phyloP scores from a whole-genome alignment of 2,888 invertebrate species.

The Gasteruption jaculator region DNA sequence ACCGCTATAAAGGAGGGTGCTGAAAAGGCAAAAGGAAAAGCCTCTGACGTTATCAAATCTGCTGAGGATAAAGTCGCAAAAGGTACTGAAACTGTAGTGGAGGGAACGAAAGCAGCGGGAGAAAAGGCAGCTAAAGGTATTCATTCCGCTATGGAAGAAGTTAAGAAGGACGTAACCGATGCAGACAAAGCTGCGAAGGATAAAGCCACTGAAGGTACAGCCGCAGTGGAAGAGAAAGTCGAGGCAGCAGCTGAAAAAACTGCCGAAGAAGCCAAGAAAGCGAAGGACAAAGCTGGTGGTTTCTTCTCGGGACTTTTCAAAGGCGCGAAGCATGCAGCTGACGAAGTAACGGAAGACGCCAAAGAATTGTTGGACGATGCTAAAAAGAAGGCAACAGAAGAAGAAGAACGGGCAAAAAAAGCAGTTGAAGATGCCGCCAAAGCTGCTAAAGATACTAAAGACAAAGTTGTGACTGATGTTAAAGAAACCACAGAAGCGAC shows the following conservation, averaged over 20 bases:
- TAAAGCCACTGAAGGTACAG: constrained; percentile 5
- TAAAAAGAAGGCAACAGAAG: constrained; percentile 8
- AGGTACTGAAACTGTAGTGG: constrained; percentile 19
- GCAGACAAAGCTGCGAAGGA: constrained; percentile 22
- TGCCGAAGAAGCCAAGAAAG: constrained; percentile 27
- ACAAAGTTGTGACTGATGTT: constrained; percentile 24
- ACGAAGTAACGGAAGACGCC: constrained; percentile 25
- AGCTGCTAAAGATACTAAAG: constrained; percentile 16
- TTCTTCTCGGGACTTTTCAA: constrained; percentile 16
- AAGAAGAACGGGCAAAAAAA: constrained; percentile 10
- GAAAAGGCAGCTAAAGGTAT: constrained; percentile 26
- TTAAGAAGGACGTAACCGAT: constrained; percentile 20
- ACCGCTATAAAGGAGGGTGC: constrained; percentile 2
- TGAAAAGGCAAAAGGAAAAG: constrained; percentile 14
- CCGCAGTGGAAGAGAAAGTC: constrained; percentile 9
- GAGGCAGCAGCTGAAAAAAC: constrained; percentile 8
- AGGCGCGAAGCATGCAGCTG: constrained; percentile 17
- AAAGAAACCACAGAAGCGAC: constrained; percentile 22
- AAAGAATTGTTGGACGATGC: constrained; percentile 22
- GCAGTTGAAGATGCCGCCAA: constrained; percentile 17
- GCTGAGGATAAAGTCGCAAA: constrained; percentile 19
- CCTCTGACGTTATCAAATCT: not conserved
- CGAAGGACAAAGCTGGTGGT: constrained; percentile 8
- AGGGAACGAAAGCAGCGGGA: constrained; percentile 25
- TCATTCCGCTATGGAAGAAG: constrained; percentile 22